Conservation (phyloP, 2,888 invertebrate genomes). For the Erynnis tages region DNA sequence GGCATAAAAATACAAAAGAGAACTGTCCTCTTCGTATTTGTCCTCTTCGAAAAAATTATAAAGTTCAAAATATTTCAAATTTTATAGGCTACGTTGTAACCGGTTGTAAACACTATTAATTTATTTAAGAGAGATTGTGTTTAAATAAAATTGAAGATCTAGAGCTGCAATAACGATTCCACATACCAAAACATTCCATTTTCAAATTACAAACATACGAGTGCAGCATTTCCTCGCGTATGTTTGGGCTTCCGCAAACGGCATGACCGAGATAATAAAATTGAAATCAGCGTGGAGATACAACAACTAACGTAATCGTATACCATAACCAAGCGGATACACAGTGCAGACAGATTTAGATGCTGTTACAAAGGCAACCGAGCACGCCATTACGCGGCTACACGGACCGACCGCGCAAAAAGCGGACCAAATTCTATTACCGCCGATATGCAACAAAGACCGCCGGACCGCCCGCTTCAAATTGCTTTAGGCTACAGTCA, state of each 20-base stretch:
- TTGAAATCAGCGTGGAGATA: constrained; percentile 11
- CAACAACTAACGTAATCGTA: constrained; percentile 30
- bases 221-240: neutral
- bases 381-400: constrained; percentile 68
- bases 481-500: constrained; percentile 78
- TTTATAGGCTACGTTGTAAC: no score
- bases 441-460: constrained; percentile 80
- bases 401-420: constrained; percentile 71
- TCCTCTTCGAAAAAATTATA: no score
- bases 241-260: neutral
- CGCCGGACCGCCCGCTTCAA: constrained; percentile 70
- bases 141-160: no score
- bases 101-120: no score
- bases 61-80: no score
- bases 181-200: neutral
- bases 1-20: no score
- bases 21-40: no score
- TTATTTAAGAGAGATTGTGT: no score
- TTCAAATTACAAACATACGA: neutral
- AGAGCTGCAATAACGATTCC: no score
- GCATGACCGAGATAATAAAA: constrained; percentile 10
- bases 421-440: constrained; percentile 81
- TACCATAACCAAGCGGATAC: constrained; percentile 53
- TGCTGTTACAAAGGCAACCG: constrained; percentile 77
- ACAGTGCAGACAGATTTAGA: constrained; percentile 68